phyloP scores from a whole-genome alignment of 2,888 invertebrate genomes.

The Oegoconia quadripuncta region DNA sequence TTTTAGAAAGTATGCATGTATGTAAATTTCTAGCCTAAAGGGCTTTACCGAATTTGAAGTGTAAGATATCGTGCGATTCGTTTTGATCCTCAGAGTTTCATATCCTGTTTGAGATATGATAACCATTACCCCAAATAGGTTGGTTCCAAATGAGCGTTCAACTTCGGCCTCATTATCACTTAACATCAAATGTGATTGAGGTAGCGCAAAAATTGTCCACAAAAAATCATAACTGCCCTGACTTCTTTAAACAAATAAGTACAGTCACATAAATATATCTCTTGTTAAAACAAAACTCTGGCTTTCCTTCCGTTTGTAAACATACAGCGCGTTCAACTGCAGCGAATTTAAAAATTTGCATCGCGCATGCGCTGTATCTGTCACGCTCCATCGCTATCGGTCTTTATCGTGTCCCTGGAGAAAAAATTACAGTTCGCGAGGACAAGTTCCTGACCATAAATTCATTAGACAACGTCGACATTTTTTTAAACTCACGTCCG shows the following conservation, averaged over 20 bases:
- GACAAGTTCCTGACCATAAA: constrained; percentile 77
- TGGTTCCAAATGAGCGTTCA: too few relatives aligned
- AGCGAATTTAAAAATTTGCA: background rate
- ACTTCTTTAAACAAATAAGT: background rate
- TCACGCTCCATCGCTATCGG: constrained; percentile 60
- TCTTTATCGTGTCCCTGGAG: constrained; percentile 62
- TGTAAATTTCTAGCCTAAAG: too few relatives aligned
- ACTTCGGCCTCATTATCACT: too few relatives aligned
- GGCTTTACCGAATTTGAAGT: too few relatives aligned
- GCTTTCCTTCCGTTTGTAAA: too few relatives aligned
- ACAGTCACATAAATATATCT: too few relatives aligned
- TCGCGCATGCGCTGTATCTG: constrained; percentile 35
- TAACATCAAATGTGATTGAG: background rate
- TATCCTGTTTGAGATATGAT: too few relatives aligned
- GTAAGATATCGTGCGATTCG: background rate
- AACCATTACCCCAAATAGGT: too few relatives aligned
- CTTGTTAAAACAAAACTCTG: background rate
- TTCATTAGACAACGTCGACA: constrained; percentile 73
- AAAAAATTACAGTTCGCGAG: constrained; percentile 54
- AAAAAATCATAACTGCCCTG: background rate
- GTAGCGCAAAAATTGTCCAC: background rate
- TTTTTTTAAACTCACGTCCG: constrained; percentile 70
- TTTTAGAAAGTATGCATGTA: too few relatives aligned
- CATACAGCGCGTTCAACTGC: too few relatives aligned
- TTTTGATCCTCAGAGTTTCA: too few relatives aligned